phyloP scores from a whole-genome alignment of 2,113 vertebrate genomes.

The Naja naja region DNA sequence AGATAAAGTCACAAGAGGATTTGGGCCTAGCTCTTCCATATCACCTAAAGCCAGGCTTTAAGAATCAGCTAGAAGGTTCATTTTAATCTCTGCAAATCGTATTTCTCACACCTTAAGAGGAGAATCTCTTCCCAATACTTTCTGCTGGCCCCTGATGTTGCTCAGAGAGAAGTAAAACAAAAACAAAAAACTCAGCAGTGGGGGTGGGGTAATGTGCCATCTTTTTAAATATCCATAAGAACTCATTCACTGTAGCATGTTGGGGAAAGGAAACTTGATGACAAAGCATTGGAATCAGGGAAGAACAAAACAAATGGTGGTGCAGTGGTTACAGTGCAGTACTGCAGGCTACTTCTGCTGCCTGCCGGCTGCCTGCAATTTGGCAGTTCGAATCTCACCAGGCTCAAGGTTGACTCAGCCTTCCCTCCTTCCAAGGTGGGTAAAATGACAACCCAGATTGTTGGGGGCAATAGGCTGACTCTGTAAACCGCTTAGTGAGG shows the following conservation, averaged over 20 bases:
- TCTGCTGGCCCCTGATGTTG: not conserved
- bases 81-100: not conserved
- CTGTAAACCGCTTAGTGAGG: no score
- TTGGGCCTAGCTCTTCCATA: not conserved
- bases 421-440: no score
- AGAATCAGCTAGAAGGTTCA: not conserved
- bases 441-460: no score
- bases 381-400: no score
- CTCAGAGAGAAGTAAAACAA: not conserved
- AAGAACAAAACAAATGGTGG: not conserved
- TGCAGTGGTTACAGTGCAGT: no score
- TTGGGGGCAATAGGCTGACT: no score
- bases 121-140: not conserved
- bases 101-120: not conserved
- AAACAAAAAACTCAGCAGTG: no score
- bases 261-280: not conserved
- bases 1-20: not conserved
- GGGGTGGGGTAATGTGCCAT: not conserved
- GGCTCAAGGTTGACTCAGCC: no score
- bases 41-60: not conserved
- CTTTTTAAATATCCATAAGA: not conserved
- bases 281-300: not conserved
- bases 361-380: no score
- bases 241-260: not conserved
- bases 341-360: no score